Evolutionary conservation across 1,140 invertebrate genomes (phyloP).

Genomic region (Cydia fagiglandana): DNA sequence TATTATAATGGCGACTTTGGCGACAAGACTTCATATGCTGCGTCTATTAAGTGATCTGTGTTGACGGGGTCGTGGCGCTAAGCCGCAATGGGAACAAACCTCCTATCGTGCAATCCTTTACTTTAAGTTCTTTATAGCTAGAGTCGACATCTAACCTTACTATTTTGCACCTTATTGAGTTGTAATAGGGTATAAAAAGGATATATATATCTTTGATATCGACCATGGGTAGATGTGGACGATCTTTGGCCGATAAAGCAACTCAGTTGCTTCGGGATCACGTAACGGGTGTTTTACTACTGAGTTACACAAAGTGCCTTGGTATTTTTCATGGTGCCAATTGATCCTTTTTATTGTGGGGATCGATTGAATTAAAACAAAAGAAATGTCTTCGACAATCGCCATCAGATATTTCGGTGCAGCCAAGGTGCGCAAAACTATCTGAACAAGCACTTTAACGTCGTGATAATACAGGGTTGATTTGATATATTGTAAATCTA

Average conservation of each 20-base stretch:
- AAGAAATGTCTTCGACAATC: too few relatives aligned
- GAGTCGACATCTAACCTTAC: background rate
- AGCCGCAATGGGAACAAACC: conserved; percentile 33
- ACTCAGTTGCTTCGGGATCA: background rate
- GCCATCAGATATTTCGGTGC: too few relatives aligned
- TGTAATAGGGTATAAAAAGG: background rate
- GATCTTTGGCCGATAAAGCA: background rate
- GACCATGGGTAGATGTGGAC: background rate
- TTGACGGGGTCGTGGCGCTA: conserved; percentile 34
- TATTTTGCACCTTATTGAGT: background rate
- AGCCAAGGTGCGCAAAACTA: too few relatives aligned
- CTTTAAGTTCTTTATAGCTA: conserved; percentile 4
- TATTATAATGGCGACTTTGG: background rate
- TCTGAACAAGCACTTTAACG: too few relatives aligned
- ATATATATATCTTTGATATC: background rate
- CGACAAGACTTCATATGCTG: background rate
- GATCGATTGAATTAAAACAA: background rate
- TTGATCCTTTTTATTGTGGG: too few relatives aligned
- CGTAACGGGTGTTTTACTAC: background rate
- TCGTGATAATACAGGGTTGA: too few relatives aligned
- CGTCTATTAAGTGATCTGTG: conserved; percentile 2
- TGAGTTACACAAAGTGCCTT: background rate
- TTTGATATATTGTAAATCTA: too few relatives aligned
- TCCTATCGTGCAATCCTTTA: conserved; percentile 22
- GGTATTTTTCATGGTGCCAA: too few relatives aligned